A percentile compares a stretch with the other conserved stretches of the same genome.
phyloP scores from a whole-genome alignment of 2,888 invertebrate genomes.

The Andricus quercusramuli region DNA sequence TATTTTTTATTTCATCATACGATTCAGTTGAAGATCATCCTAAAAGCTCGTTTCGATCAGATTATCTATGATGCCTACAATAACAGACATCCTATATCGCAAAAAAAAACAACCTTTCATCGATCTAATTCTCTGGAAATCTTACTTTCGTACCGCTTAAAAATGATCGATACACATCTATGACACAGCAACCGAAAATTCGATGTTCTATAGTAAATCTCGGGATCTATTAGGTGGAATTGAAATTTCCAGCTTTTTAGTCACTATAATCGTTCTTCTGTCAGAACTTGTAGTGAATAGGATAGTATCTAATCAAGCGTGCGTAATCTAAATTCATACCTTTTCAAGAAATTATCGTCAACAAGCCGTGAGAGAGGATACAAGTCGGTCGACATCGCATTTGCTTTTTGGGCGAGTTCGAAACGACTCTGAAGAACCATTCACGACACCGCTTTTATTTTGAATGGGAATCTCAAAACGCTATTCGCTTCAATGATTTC shows the following conservation, averaged over 20 bases:
- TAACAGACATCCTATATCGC: neutral
- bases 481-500: constrained; percentile 30
- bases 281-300: constrained; percentile 9
- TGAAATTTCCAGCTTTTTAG: constrained; percentile 29
- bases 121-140: constrained; percentile 16
- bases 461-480: constrained; percentile 36
- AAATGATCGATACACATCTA: constrained; percentile 24
- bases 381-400: constrained; percentile 41
- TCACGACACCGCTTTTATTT: constrained; percentile 28
- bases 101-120: neutral
- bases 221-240: constrained; percentile 20
- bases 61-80: neutral
- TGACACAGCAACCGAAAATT: constrained; percentile 9
- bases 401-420: constrained; percentile 34
- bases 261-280: constrained; percentile 8
- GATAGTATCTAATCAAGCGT: constrained; percentile 36
- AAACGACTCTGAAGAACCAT: constrained; percentile 28
- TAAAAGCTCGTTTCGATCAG: neutral
- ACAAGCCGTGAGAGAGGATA: constrained; percentile 17
- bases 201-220: constrained; percentile 24
- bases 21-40: neutral
- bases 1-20: neutral
- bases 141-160: constrained; percentile 3
- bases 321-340: constrained; percentile 41
- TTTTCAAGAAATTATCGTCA: constrained; percentile 41